Evolutionary conservation across 2,888 invertebrate genomes (phyloP), one percentile per base, ranked within the genome.

Genomic region (Sthenelais limicola): DNA sequence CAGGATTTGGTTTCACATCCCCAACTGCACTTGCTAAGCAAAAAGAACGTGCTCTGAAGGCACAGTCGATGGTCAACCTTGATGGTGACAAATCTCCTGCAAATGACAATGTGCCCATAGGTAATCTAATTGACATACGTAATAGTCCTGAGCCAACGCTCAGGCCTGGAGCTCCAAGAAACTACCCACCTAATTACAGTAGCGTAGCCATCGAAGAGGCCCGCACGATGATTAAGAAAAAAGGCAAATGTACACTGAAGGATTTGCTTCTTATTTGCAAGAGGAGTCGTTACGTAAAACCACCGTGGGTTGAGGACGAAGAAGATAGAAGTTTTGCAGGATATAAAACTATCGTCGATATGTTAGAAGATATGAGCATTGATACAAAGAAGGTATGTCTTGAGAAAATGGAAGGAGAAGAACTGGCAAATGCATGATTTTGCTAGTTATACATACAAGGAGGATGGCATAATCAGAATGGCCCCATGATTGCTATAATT

Each of bases 221-320:
- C 9, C 30, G 62, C 28, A 43, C 49, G 9, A 77, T 85, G 7
- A 80, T 81, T 67, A 74, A 79, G 51, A 82, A 80, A 54, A 81
- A 82, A 62, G 85, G 85, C 18, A 79, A 82, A 62, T 5, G 35
- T 1, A 83, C 83, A 43, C 85, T 85, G 69, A 76, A 78, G 9
- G 85, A 86, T 56, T 82, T 86, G 66, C 75, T 86, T 68, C 77
- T 76, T 21, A 78, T 86, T n/a, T 86, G 85, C 74, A 79, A 80
- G 62, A 82, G 82, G 73, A 77, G 81, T 26, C 76, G 78, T 38
- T 78, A 78, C 54, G 68, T 77, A 32, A 81, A 83, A 72, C 82
- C 85, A 51, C 84, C 84, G 0, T 82, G 82, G 21, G 80, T 81
- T 0, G 78, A 79, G 33, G 79, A 76, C 28, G 84, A 74, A 18